Evolutionary conservation across 35 echinoderm and acorn worm genomes (phyloP).

Genomic region (Diadema setosum): DNA sequence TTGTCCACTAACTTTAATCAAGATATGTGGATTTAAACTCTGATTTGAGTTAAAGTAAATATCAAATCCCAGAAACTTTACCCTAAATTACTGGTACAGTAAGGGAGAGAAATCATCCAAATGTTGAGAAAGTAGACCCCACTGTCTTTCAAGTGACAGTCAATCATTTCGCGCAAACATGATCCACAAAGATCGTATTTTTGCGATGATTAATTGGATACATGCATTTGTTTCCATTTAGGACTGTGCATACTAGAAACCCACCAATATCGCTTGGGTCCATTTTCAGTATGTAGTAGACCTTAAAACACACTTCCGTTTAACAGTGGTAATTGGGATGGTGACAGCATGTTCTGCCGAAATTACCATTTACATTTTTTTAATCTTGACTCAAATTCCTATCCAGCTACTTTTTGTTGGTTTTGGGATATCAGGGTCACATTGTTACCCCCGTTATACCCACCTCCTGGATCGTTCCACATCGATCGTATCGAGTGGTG

Average conservation of each 20-base stretch:
- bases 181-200: too few relatives aligned
- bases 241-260: too few relatives aligned
- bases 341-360: too few relatives aligned
- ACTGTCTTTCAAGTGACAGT: too few relatives aligned
- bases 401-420: neutral
- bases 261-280: neutral
- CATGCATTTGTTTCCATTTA: too few relatives aligned
- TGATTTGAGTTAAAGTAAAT: neutral
- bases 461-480: neutral
- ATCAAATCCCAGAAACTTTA: neutral
- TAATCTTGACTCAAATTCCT: neutral
- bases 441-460: neutral
- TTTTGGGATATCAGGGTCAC: neutral
- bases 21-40: neutral
- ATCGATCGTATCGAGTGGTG: neutral
- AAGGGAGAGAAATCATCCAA: neutral
- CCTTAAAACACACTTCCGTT: too few relatives aligned
- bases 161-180: neutral
- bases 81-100: neutral
- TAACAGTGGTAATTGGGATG: neutral
- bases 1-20: neutral
- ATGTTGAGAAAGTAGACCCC: neutral
- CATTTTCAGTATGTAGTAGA: neutral
- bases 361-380: neutral
- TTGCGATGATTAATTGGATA: too few relatives aligned